Conservation (phyloP, 2,113 vertebrate genomes). For the Nipponia nippon region DNA sequence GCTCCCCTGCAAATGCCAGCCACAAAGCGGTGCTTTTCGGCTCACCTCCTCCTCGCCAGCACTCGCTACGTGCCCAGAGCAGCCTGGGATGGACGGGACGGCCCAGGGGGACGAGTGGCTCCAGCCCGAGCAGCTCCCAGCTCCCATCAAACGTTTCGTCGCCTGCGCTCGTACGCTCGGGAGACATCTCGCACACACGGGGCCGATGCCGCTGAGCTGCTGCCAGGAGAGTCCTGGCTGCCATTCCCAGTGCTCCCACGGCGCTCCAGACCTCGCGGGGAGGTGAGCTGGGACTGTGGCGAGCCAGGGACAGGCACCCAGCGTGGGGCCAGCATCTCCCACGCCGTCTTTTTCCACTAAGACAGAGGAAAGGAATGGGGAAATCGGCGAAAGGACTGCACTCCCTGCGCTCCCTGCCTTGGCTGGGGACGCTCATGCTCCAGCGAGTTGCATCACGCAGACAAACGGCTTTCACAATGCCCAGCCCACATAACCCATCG, state of each 20-base stretch:
- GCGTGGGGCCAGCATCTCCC: background rate
- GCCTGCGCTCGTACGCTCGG: rapidly evolving
- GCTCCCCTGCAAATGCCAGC: background rate
- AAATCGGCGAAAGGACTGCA: rapidly evolving
- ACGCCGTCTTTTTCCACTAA: background rate
- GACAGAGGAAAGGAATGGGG: background rate
- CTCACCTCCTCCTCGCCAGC: background rate
- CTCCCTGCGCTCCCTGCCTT: background rate
- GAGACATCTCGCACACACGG: background rate
- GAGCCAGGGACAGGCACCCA: rapidly evolving
- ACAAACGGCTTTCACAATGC: constrained; percentile 43
- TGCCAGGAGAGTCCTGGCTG: background rate
- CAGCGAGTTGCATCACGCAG: background rate
- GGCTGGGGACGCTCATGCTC: background rate
- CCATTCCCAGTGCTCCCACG: rapidly evolving
- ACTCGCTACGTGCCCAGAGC: rapidly evolving
- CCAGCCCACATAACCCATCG: background rate
- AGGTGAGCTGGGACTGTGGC: background rate
- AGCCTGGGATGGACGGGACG: rapidly evolving
- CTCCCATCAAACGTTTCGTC: background rate
- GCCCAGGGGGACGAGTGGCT: rapidly evolving
- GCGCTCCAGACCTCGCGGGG: background rate
- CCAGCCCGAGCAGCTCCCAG: background rate
- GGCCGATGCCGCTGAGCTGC: background rate
- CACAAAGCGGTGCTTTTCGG: background rate